phyloP scores from a whole-genome alignment of 2,888 invertebrate genomes.

The Penaeus monodon region DNA sequence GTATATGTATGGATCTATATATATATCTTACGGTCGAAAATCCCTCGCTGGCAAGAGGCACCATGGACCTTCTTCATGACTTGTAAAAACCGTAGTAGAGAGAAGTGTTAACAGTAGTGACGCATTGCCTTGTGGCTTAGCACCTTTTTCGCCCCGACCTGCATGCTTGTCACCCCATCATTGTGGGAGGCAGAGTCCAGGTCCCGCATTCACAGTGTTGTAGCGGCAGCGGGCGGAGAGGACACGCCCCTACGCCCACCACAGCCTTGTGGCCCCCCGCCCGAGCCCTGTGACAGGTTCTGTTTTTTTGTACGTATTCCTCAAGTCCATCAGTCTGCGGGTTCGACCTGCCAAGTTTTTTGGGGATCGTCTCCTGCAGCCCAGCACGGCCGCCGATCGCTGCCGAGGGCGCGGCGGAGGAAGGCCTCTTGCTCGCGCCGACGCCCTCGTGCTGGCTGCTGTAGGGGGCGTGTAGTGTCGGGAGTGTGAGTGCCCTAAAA shows the following conservation, averaged over 20 bases:
- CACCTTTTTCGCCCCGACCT: slow-evolving; percentile 58
- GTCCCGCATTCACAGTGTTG: slow-evolving; percentile 51
- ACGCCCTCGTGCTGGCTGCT: neutral
- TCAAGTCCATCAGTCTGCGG: no score
- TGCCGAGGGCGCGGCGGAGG: neutral
- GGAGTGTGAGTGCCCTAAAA: neutral
- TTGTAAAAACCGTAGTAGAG: slow-evolving; percentile 22
- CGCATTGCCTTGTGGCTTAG: slow-evolving; percentile 56
- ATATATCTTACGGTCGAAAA: slow-evolving; percentile 31
- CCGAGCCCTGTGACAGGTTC: no score
- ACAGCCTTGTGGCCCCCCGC: no score
- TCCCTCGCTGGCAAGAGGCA: slow-evolving; percentile 50
- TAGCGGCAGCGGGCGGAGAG: slow-evolving; percentile 40
- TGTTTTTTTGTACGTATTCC: no score
- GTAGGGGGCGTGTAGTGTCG: slow-evolving; percentile 5
- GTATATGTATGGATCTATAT: neutral
- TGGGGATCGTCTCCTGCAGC: neutral
- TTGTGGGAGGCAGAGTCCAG: slow-evolving; percentile 46
- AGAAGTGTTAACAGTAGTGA: slow-evolving; percentile 33
- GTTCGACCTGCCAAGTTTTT: no score
- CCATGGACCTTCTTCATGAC: slow-evolving; percentile 46
- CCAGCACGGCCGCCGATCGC: slow-evolving; percentile 10
- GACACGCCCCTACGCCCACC: slow-evolving; percentile 4
- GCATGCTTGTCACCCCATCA: slow-evolving; percentile 46
- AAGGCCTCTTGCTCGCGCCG: no score